Conservation (phyloP, 2,888 invertebrate genomes). For the Tetranychus truncatus region DNA sequence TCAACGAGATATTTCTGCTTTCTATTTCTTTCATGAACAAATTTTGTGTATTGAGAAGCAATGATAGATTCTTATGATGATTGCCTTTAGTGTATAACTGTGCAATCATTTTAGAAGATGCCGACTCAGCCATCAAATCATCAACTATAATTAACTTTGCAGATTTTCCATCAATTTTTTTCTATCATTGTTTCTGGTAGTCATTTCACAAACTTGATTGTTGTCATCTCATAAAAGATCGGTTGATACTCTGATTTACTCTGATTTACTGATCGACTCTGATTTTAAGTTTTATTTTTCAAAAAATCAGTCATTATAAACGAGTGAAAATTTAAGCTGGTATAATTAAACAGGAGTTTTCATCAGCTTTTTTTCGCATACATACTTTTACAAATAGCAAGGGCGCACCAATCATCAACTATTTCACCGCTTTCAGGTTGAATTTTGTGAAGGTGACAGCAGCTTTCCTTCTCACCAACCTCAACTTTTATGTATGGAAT, state of each 20-base stretch:
- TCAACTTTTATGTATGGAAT: no score
- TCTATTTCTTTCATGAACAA: not conserved
- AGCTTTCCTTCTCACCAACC: no score
- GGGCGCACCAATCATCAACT: no score
- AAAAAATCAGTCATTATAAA: no score
- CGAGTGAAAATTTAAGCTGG: no score
- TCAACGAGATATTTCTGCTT: not conserved
- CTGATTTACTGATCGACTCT: not conserved
- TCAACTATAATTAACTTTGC: not conserved
- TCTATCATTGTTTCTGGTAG: not conserved
- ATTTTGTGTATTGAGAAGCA: not conserved
- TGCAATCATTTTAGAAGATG: not conserved
- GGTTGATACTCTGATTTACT: not conserved
- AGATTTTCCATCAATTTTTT: not conserved
- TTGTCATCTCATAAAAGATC: not conserved
- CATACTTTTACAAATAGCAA: no score
- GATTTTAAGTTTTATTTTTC: no score
- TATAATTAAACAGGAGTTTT: no score
- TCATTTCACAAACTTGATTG: not conserved
- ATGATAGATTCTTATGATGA: not conserved
- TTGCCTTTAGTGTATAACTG: not conserved
- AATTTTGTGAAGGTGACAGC: no score
- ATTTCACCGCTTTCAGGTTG: no score
- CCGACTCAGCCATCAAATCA: not conserved
- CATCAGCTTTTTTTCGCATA: no score